Conservation (phyloP, 2,888 invertebrate genomes). For the Hirtodrosophila duncani region DNA sequence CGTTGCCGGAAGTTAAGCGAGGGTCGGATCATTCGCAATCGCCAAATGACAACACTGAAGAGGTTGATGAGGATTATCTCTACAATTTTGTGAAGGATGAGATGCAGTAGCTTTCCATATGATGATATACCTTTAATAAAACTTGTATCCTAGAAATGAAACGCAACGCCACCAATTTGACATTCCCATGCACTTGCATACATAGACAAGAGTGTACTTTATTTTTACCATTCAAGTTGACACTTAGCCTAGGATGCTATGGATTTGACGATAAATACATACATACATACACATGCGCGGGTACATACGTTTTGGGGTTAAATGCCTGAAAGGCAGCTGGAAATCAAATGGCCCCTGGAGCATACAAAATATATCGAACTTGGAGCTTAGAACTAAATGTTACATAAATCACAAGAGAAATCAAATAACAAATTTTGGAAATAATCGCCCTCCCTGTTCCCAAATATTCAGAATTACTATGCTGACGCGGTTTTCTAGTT, state of each 20-base stretch:
- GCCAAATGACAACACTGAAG: neutral
- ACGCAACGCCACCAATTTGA: neutral
- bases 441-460: too few species aligned
- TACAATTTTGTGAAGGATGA: too few species aligned
- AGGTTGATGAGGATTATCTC: too few species aligned
- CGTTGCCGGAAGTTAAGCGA: slow-evolving; percentile 19
- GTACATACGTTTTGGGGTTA: slow-evolving; percentile 41
- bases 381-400: slow-evolving; percentile 22
- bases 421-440: slow-evolving; percentile 67
- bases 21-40: slow-evolving; percentile 3
- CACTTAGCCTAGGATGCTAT: slow-evolving; percentile 20
- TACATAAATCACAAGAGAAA: slow-evolving; percentile 51
- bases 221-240: slow-evolving; percentile 52
- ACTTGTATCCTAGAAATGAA: too few species aligned
- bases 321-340: slow-evolving; percentile 45
- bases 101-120: too few species aligned
- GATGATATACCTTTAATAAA: too few species aligned
- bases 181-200: too few species aligned
- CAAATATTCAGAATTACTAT: too few species aligned
- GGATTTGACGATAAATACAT: slow-evolving; percentile 28
- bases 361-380: slow-evolving; percentile 1
- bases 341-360: slow-evolving; percentile 9
- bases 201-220: too few species aligned
- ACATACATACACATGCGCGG: too few species aligned
- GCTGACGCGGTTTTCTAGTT: too few species aligned